These are phyloP conservation scores for Cheilosia vulpina DNA, from an alignment of 2,888 invertebrate species.

Conservation along the genomic window DNA sequence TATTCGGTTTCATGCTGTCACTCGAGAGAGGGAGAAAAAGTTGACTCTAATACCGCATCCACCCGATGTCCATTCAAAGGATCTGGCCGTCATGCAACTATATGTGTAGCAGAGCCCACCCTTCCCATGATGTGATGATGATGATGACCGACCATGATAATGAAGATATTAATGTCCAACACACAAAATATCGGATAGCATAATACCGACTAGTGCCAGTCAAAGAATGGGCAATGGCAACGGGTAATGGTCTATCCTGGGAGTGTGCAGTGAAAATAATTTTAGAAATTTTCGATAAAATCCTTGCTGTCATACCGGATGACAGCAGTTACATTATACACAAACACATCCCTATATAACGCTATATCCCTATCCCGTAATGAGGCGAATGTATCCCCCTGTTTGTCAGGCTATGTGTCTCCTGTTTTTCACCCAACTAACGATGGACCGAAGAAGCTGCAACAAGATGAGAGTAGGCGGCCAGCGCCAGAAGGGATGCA, in stretches of 20 bases:
- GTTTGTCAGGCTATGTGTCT: neutral
- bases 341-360: neutral
- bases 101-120: neutral
- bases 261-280: slow-evolving; percentile 42
- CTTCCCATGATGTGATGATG: slow-evolving; percentile 17
- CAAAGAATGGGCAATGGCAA: slow-evolving; percentile 4
- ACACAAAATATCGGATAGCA: slow-evolving; percentile 51
- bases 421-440: slow-evolving; percentile 10
- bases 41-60: slow-evolving; percentile 19
- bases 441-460: slow-evolving; percentile 41
- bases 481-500: slow-evolving; percentile 15
- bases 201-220: slow-evolving; percentile 8
- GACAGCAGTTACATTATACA: slow-evolving; percentile 50
- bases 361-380: neutral
- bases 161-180: slow-evolving; percentile 61
- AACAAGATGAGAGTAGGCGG: neutral
- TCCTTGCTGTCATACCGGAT: slow-evolving; percentile 57
- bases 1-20: slow-evolving; percentile 45
- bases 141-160: slow-evolving; percentile 32
- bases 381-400: neutral
- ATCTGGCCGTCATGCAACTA: neutral
- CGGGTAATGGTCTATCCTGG: slow-evolving; percentile 5
- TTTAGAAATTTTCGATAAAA: slow-evolving; percentile 63
- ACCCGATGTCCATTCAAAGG: slow-evolving; percentile 35
- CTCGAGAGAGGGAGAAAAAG: slow-evolving; percentile 10